Evolutionary conservation across 2,888 invertebrate genomes (phyloP).

Genomic region (Acanthopleura granulata): DNA sequence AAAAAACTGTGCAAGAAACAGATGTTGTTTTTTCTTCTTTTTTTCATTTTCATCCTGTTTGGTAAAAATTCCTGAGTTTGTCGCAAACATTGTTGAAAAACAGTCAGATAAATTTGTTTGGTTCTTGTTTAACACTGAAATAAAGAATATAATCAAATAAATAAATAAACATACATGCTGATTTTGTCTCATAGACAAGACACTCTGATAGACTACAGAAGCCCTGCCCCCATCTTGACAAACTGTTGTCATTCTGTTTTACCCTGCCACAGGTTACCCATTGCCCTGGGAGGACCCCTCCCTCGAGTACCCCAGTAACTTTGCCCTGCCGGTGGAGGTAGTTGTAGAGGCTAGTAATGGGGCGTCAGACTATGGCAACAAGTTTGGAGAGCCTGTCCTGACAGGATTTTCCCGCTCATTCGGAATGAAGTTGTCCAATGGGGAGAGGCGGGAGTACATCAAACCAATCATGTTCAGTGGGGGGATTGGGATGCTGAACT

Average conservation of each 20-base stretch:
- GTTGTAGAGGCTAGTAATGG: conserved; percentile 97
- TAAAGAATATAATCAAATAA: no score
- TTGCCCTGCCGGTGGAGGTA: conserved; percentile 90
- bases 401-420: conserved; percentile 92
- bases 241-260: background rate
- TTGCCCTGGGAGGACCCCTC: conserved; percentile 87
- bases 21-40: no score
- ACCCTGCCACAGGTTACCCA: conserved; percentile 77
- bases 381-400: conserved; percentile 97
- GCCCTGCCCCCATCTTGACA: no score
- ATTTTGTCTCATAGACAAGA: no score
- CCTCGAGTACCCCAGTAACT: conserved; percentile 85
- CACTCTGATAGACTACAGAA: no score
- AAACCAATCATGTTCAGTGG: conserved; percentile 99
- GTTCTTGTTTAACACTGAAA: no score
- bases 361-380: conserved; percentile 98
- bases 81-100: no score
- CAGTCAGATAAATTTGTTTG: no score
- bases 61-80: no score
- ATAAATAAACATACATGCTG: no score
- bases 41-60: no score
- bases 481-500: conserved; percentile 92
- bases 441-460: conserved; percentile 88
- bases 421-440: conserved; percentile 78
- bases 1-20: no score